Evolutionary conservation across 2,113 vertebrate genomes (phyloP).

Genomic region (Sprattus sprattus): DNA sequence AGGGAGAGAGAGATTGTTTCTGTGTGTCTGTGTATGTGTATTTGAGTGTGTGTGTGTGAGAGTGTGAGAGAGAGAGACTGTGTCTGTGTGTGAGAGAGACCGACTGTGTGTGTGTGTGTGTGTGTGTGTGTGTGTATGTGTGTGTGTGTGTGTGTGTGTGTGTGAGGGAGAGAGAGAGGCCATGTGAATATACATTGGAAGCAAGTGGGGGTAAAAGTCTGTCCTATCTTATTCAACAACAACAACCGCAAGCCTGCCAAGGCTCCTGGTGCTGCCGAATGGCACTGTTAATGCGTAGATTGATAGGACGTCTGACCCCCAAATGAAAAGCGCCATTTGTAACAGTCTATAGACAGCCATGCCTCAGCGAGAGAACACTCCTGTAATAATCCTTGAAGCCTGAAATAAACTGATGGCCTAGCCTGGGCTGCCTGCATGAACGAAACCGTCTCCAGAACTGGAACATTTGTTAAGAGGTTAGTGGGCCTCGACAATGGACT

Average conservation of each 20-base stretch:
- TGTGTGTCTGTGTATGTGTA: not conserved
- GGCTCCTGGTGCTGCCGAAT: constrained; percentile 27
- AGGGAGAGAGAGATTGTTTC: not conserved
- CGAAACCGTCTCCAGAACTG: not conserved
- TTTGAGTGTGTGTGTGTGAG: not conserved
- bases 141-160: not conserved
- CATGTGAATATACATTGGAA: not conserved
- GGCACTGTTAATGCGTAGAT: constrained; percentile 56
- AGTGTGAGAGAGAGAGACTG: not conserved
- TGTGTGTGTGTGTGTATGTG: not conserved
- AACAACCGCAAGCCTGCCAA: not conserved
- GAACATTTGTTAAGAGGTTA: constrained; percentile 28
- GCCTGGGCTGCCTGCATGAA: constrained; percentile 13
- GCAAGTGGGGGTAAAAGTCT: not conserved
- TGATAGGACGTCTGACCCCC: constrained; percentile 57
- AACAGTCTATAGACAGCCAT: constrained; percentile 47
- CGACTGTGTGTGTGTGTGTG: not conserved
- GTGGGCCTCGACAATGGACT: not conserved
- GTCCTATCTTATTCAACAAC: not conserved
- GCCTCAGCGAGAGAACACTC: constrained; percentile 51
- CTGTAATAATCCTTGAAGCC: constrained; percentile 62
- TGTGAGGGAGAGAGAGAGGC: not conserved
- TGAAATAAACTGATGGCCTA: constrained; percentile 46
- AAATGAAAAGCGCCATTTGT: constrained; percentile 57
- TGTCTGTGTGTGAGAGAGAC: not conserved